Percentiles rank a stretch among this genome's conserved stretches.
Conservation (phyloP, 1,140 invertebrate species). For the Diorhabda elongata region DNA sequence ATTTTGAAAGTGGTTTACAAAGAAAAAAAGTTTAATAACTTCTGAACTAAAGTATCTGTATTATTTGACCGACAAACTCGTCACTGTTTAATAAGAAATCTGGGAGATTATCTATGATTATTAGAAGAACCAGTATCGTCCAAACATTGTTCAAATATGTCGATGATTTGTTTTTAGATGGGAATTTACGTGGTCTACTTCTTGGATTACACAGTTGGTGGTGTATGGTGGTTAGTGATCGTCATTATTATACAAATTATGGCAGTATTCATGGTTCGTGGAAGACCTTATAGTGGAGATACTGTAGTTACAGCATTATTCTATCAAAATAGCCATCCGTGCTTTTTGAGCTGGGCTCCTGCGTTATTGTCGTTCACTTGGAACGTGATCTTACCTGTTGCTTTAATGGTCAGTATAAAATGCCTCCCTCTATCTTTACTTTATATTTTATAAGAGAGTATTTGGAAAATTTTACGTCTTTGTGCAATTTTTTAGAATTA, state of each 20-base stretch:
- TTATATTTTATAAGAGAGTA: slow-evolving; percentile 5
- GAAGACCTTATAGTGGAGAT: slow-evolving; percentile 79
- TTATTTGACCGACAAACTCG: too few relatives aligned
- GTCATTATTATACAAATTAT: slow-evolving; percentile 72
- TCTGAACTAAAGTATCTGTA: too few relatives aligned
- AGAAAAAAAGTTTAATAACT: too few relatives aligned
- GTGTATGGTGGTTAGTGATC: slow-evolving; percentile 80
- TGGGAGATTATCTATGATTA: too few relatives aligned
- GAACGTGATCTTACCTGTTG: slow-evolving; percentile 79
- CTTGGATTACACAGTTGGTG: slow-evolving; percentile 75
- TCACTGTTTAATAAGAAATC: too few relatives aligned
- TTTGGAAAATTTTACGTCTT: not conserved
- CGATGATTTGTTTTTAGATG: slow-evolving; percentile 53
- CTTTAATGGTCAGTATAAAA: slow-evolving; percentile 60
- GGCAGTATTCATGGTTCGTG: slow-evolving; percentile 77
- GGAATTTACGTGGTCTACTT: slow-evolving; percentile 83
- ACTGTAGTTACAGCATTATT: slow-evolving; percentile 68
- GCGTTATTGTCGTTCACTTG: slow-evolving; percentile 78
- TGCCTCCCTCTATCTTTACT: not conserved
- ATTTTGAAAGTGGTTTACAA: too few relatives aligned
- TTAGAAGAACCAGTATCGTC: too few relatives aligned
- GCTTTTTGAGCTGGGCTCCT: slow-evolving; percentile 57
- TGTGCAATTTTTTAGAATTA: not conserved
- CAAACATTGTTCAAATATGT: too few relatives aligned
- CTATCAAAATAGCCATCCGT: slow-evolving; percentile 53